These are phyloP conservation scores for Austrofundulus limnaeus DNA, from an alignment of 2,113 vertebrate genomes.

Conservation along the genomic window DNA sequence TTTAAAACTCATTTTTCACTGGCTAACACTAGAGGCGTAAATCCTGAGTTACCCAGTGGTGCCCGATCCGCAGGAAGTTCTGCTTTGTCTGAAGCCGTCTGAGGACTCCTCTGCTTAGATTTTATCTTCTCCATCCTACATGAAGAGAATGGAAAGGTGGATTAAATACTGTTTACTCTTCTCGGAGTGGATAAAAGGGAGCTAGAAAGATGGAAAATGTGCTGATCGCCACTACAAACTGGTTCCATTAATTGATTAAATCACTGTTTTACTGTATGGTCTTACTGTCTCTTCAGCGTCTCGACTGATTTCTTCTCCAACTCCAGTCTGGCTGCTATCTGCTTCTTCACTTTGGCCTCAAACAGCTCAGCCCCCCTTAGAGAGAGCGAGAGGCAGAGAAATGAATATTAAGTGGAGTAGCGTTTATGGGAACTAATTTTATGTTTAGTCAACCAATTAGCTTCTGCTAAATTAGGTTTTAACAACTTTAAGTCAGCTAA, in stretches of 20 bases:
- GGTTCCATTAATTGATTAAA: constrained; percentile 4
- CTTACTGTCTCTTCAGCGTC: constrained; percentile 77
- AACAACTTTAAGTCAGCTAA: too few species aligned
- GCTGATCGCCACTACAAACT: background rate
- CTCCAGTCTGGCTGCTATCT: constrained; percentile 67
- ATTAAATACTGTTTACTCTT: background rate
- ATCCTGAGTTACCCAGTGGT: constrained; percentile 50
- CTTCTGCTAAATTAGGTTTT: too few species aligned
- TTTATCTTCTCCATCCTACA: constrained; percentile 83
- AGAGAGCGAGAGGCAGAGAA: background rate
- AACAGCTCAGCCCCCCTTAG: constrained; percentile 79
- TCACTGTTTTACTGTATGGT: constrained; percentile 10
- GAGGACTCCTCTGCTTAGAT: constrained; percentile 70
- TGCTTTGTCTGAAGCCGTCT: constrained; percentile 23
- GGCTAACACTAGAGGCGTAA: constrained; percentile 6
- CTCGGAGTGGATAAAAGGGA: background rate
- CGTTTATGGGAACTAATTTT: too few species aligned
- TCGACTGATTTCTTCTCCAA: constrained; percentile 76
- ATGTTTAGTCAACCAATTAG: too few species aligned
- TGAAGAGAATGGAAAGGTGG: constrained; percentile 15
- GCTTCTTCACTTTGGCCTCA: constrained; percentile 79
- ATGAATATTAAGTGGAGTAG: too few species aligned
- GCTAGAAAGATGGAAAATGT: background rate
- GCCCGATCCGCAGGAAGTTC: constrained; percentile 20
- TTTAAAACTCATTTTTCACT: background rate